These are phyloP conservation scores for Trissolcus brochymenae DNA, from an alignment of 2,888 invertebrate species.

Conservation along the genomic window DNA sequence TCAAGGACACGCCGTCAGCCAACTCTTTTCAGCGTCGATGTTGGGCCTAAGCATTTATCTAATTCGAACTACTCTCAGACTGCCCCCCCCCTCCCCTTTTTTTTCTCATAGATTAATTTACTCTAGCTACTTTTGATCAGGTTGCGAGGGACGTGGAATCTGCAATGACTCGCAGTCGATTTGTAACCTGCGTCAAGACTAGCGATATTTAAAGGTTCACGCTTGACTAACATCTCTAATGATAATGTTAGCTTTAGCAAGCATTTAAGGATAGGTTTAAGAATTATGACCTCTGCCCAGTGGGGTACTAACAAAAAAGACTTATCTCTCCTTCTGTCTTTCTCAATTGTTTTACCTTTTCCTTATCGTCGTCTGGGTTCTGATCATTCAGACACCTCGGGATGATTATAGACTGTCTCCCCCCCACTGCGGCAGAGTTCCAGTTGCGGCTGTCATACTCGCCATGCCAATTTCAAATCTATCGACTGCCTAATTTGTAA, in stretches of 20 bases:
- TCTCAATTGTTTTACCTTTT: not conserved
- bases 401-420: slow-evolving; percentile 33
- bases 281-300: slow-evolving; percentile 50
- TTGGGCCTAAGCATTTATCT: slow-evolving; percentile 47
- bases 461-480: slow-evolving; percentile 59
- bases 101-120: slow-evolving; percentile 66
- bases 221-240: slow-evolving; percentile 75
- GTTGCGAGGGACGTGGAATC: slow-evolving; percentile 68
- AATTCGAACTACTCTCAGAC: slow-evolving; percentile 48
- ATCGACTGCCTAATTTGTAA: slow-evolving; percentile 58
- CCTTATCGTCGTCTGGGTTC: slow-evolving; percentile 6
- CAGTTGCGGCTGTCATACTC: slow-evolving; percentile 58
- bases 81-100: not conserved
- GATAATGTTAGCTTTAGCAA: slow-evolving; percentile 62
- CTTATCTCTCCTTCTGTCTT: not conserved
- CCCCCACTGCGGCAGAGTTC: slow-evolving; percentile 48
- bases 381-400: slow-evolving; percentile 26
- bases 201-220: slow-evolving; percentile 75
- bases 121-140: slow-evolving; percentile 75
- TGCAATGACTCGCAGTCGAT: slow-evolving; percentile 24
- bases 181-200: slow-evolving; percentile 76
- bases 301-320: slow-evolving; percentile 19
- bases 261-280: slow-evolving; percentile 57
- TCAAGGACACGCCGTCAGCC: slow-evolving; percentile 41
- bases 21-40: slow-evolving; percentile 38